Conservation (phyloP, 2,113 vertebrate species). For the Chionomys nivalis region DNA sequence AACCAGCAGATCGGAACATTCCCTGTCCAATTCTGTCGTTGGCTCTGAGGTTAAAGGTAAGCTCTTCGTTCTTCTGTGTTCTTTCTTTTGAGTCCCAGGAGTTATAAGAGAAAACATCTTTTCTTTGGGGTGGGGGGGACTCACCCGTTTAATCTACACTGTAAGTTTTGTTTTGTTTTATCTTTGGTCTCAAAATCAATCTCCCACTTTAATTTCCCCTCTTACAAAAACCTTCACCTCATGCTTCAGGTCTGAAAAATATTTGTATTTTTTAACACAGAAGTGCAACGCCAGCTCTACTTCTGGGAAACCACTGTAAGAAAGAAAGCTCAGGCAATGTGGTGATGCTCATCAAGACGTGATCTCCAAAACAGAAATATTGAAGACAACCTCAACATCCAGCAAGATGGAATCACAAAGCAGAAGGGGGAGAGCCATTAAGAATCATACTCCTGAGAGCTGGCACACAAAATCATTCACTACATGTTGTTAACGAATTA, state of each 20-base stretch:
- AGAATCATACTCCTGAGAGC: background rate
- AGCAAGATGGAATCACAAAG: background rate
- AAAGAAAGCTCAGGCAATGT: background rate
- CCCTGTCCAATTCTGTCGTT: background rate
- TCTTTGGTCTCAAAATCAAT: slow-evolving; percentile 30
- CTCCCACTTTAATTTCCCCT: background rate
- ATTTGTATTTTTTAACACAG: background rate
- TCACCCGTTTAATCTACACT: background rate
- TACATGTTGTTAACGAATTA: slow-evolving; percentile 4
- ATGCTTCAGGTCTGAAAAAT: background rate
- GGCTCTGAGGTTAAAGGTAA: background rate
- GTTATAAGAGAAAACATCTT: slow-evolving; percentile 37
- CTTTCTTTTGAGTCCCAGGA: background rate
- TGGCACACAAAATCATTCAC: background rate
- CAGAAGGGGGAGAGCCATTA: background rate
- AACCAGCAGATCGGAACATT: background rate
- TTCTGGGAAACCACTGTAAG: background rate
- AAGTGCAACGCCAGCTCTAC: background rate
- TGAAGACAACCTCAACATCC: background rate
- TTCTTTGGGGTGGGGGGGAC: background rate
- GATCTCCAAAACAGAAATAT: slow-evolving; percentile 27
- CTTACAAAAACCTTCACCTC: slow-evolving; percentile 29
- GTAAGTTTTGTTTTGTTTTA: background rate
- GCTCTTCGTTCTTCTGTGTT: background rate
- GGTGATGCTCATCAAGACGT: background rate